Conservation (phyloP, 2,797 vertebrate genomes). For the Tokudaia muenninki region DNA sequence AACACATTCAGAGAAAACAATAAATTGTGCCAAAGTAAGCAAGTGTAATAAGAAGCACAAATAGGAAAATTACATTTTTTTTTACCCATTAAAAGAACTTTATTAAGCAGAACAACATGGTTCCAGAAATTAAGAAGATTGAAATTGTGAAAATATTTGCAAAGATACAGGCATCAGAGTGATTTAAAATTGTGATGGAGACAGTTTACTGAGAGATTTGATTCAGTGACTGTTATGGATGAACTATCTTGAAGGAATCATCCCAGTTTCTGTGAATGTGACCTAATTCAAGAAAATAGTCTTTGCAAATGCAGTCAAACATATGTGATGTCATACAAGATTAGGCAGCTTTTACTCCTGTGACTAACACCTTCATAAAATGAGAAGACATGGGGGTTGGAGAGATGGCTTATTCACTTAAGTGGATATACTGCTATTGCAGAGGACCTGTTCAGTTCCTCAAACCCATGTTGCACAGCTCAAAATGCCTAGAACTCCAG, state of each 20-base stretch:
- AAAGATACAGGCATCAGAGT: background rate
- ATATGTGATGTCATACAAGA: background rate
- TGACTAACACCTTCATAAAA: background rate
- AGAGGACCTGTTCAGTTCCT: background rate
- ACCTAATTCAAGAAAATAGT: background rate
- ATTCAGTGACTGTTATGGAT: background rate
- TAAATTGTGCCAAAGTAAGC: background rate
- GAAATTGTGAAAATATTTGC: conserved; percentile 12
- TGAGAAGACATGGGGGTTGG: background rate
- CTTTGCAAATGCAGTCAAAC: background rate
- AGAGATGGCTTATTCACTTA: background rate
- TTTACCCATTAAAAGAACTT: conserved; percentile 10
- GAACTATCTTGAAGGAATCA: background rate
- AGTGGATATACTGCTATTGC: too few relatives aligned
- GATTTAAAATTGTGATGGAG: conserved; percentile 11
- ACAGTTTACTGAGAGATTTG: background rate
- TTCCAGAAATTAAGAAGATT: background rate
- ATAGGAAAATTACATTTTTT: conserved; percentile 17
- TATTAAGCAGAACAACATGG: background rate
- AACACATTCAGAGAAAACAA: background rate
- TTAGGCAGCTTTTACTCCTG: background rate
- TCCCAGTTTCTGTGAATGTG: background rate
- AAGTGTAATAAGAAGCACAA: background rate
- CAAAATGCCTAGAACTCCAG: background rate
- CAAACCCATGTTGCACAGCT: background rate